Percentiles rank a stretch among this genome's conserved stretches.
These are phyloP conservation scores for Caradrina clavipalpis DNA, from an alignment of 2,888 invertebrate species.

Conservation along the genomic window DNA sequence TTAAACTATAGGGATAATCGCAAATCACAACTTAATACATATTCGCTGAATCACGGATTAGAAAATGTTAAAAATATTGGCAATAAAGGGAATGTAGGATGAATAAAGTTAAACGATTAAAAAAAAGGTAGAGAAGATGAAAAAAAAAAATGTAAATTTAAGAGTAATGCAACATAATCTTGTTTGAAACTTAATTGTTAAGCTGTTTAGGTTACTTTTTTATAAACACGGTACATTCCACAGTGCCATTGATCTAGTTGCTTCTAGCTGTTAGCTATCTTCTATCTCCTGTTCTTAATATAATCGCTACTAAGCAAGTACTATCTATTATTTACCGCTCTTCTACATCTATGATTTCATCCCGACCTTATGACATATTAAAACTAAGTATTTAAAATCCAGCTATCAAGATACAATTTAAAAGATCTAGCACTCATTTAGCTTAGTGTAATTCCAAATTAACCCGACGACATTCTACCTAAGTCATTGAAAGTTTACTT, in stretches of 20 bases:
- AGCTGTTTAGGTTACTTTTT: constrained; percentile 89
- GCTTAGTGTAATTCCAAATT: constrained; percentile 86
- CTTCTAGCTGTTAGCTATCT: constrained; percentile 84
- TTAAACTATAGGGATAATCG: constrained; percentile 86
- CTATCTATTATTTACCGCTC: constrained; percentile 65
- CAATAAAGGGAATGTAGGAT: constrained; percentile 81
- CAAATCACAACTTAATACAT: constrained; percentile 90
- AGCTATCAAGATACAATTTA: constrained; percentile 70
- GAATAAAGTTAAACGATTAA: constrained; percentile 74
- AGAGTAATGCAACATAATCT: constrained; percentile 86
- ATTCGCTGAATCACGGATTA: constrained; percentile 85
- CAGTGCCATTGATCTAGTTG: constrained; percentile 88
- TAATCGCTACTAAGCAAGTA: constrained; percentile 68
- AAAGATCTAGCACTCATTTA: constrained; percentile 84
- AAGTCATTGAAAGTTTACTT: constrained; percentile 82
- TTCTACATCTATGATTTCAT: constrained; percentile 54
- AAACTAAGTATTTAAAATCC: constrained; percentile 59
- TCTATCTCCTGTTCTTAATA: constrained; percentile 78
- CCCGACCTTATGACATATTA: constrained; percentile 45
- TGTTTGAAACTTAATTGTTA: constrained; percentile 85
- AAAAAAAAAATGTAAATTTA: constrained; percentile 78
- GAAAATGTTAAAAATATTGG: constrained; percentile 79
- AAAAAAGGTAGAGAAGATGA: constrained; percentile 81
- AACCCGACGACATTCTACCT: constrained; percentile 81
- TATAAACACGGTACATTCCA: constrained; percentile 89